These are phyloP conservation scores for Eupithecia vulgata DNA, from an alignment of 2,888 invertebrate species.

Conservation along the genomic window DNA sequence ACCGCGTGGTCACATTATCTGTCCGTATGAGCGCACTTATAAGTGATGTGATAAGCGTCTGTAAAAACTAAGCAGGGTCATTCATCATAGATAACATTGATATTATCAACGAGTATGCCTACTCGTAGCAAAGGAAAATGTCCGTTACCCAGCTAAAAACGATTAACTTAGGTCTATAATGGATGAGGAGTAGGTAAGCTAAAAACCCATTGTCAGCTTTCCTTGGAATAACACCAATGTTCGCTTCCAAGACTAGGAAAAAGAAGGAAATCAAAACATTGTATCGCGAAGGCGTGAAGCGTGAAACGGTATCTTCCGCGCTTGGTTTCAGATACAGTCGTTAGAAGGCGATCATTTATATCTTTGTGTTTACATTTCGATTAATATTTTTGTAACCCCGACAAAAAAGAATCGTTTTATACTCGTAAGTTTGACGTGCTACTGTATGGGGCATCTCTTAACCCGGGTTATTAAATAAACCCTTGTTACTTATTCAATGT, in stretches of 20 bases:
- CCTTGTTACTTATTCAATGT: not conserved
- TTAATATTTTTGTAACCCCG: not conserved
- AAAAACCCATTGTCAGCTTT: not conserved
- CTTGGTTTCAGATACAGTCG: not conserved
- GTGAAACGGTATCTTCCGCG: not conserved
- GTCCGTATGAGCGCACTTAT: not conserved
- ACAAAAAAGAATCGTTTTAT: no score
- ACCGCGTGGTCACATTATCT: not conserved
- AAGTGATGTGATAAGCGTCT: not conserved
- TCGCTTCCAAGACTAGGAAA: not conserved
- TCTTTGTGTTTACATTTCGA: not conserved
- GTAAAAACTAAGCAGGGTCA: conserved; percentile 3
- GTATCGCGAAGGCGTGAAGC: not conserved
- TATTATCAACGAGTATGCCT: not conserved
- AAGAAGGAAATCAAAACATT: not conserved
- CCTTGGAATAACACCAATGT: not conserved
- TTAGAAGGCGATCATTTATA: not conserved
- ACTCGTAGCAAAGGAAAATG: not conserved
- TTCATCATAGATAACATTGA: not conserved
- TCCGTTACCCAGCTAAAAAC: not conserved
- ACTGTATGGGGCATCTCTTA: no score
- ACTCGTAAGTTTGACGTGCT: no score
- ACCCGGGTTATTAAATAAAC: not conserved
- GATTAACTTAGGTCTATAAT: not conserved
- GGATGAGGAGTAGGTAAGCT: not conserved